Percentiles rank a stretch among this genome's conserved stretches.
Conservation (phyloP, 2,113 vertebrate genomes). For the Syrmaticus mikado region DNA sequence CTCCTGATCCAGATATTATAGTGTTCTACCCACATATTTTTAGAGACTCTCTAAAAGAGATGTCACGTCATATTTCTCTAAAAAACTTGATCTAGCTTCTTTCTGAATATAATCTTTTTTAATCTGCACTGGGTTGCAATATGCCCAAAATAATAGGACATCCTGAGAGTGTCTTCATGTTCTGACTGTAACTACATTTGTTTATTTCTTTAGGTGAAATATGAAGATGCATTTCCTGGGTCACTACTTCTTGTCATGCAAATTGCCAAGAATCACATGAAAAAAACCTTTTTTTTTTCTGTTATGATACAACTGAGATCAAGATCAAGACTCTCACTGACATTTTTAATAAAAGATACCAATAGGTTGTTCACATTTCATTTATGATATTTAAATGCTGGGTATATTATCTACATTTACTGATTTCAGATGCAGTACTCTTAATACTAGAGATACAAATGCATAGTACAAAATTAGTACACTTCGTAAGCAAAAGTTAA, state of each 20-base stretch:
- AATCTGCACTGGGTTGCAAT: not conserved
- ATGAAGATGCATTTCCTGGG: not conserved
- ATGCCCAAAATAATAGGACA: not conserved
- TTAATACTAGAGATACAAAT: not conserved
- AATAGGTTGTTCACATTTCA: not conserved
- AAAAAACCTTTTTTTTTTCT: not conserved
- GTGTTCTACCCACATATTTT: not conserved
- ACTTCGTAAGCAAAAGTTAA: not conserved
- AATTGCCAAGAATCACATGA: not conserved
- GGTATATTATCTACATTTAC: no score
- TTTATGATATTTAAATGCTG: not conserved
- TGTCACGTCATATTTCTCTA: not conserved
- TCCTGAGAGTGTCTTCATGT: not conserved
- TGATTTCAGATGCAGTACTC: not conserved
- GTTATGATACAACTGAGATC: not conserved
- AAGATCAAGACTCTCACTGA: fast-evolving
- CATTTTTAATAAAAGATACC: fast-evolving
- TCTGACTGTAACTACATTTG: not conserved
- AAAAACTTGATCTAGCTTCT: not conserved
- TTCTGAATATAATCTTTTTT: not conserved
- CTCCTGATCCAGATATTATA: not conserved
- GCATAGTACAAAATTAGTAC: not conserved
- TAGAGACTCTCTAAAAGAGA: not conserved
- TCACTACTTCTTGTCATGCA: not conserved
- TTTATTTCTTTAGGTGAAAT: not conserved